These are phyloP conservation scores for Rallus crepitans DNA, from an alignment of 2,797 vertebrate species.

Conservation along the genomic window DNA sequence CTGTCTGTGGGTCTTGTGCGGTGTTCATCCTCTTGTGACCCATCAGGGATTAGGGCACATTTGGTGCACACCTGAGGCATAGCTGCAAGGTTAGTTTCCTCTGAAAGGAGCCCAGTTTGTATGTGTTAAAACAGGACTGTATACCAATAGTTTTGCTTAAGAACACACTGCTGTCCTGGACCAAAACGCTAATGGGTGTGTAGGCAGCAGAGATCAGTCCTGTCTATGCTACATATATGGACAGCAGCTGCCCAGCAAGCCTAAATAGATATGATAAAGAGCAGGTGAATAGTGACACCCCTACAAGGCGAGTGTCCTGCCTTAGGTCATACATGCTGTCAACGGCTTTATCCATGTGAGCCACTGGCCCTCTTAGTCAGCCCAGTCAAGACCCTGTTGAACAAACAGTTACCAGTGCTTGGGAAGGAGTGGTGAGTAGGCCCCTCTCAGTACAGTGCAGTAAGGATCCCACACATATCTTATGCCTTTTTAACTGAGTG, in stretches of 20 bases:
- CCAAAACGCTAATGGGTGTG: not conserved
- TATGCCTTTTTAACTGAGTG: not conserved
- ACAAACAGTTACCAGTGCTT: not conserved
- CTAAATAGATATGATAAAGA: not conserved
- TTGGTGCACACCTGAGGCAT: conserved; percentile 14
- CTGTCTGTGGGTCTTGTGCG: not conserved
- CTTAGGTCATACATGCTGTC: not conserved
- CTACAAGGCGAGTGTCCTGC: not conserved
- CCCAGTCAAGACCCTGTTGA: not conserved
- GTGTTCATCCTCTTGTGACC: not conserved
- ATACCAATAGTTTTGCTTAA: not conserved
- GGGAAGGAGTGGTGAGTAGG: not conserved
- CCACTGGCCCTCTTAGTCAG: not conserved
- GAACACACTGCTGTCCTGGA: not conserved
- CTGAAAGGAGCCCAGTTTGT: not conserved
- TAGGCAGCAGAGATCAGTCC: not conserved
- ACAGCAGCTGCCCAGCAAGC: not conserved
- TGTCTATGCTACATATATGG: not conserved
- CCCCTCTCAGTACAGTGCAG: not conserved
- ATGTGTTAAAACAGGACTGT: not conserved
- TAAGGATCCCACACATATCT: not conserved
- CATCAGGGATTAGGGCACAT: not conserved
- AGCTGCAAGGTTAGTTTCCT: not conserved
- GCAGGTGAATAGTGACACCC: not conserved
- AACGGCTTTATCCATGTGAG: not conserved